phyloP scores from a whole-genome alignment of 2,113 vertebrate species.

The Colinus virginianus region DNA sequence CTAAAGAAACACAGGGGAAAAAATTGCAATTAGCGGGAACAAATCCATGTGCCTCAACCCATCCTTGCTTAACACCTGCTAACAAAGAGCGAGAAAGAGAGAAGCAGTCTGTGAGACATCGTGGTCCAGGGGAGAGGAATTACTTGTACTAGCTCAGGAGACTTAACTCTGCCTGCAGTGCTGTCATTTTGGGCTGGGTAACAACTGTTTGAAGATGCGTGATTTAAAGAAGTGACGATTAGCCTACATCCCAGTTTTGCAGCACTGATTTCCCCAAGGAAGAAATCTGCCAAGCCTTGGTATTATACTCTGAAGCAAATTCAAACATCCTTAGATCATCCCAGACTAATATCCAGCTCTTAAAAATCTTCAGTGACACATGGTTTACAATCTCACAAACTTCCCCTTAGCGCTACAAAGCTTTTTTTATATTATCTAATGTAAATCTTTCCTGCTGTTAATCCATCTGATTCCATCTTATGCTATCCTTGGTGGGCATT shows the following conservation, averaged over 20 bases:
- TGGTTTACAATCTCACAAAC: neutral
- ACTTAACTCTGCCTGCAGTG: neutral
- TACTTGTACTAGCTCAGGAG: fast-evolving
- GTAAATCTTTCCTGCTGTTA: neutral
- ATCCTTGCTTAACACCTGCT: neutral
- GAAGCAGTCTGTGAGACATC: neutral
- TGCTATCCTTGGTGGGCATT: neutral
- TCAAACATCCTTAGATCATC: neutral
- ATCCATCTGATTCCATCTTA: neutral
- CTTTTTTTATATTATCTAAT: neutral
- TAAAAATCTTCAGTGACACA: neutral
- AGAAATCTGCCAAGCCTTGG: neutral
- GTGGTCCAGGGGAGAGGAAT: neutral
- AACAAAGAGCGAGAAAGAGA: neutral
- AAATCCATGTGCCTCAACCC: neutral
- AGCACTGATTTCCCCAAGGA: neutral
- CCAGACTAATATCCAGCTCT: neutral
- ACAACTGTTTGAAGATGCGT: neutral
- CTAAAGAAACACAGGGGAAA: neutral
- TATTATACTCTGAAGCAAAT: neutral
- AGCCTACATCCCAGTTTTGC: neutral
- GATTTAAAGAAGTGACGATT: neutral
- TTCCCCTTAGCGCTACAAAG: neutral
- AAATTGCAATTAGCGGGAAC: neutral
- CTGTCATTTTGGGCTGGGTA: neutral